Evolutionary conservation across 2,113 vertebrate genomes (phyloP).

Genomic region (Ammodytes dubius): DNA sequence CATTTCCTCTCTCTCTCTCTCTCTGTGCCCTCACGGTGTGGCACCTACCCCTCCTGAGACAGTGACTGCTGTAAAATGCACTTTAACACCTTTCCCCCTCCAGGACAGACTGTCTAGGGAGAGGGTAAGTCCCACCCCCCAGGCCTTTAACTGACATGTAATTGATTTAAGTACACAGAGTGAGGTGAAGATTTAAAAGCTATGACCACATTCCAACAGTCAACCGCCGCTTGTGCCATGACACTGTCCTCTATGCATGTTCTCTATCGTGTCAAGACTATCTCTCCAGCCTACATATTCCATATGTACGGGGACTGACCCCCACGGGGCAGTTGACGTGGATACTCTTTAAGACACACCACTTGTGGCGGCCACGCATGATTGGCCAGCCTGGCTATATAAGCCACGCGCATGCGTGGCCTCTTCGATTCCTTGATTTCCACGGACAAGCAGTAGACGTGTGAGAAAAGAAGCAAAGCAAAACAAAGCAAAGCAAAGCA

Average conservation of each 20-base stretch:
- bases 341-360: too few relatives aligned
- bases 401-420: too few relatives aligned
- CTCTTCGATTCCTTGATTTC: too few relatives aligned
- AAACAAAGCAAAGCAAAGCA: too few relatives aligned
- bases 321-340: too few relatives aligned
- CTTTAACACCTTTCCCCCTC: constrained; percentile 12
- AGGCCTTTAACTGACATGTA: constrained; percentile 19
- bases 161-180: neutral
- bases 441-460: too few relatives aligned
- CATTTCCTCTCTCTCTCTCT: constrained; percentile 31
- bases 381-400: too few relatives aligned
- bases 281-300: too few relatives aligned
- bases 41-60: constrained; percentile 3
- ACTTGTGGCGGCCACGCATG: too few relatives aligned
- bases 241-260: neutral
- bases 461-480: too few relatives aligned
- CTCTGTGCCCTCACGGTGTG: constrained; percentile 1
- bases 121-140: neutral
- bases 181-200: constrained; percentile 6
- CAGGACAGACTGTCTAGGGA: constrained; percentile 7
- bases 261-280: too few relatives aligned
- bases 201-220: constrained; percentile 5
- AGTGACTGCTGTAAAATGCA: constrained; percentile 21
- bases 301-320: too few relatives aligned
- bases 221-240: neutral